phyloP scores from a whole-genome alignment of 2,113 vertebrate species.

The Calyptommatus sinebrachiatus region DNA sequence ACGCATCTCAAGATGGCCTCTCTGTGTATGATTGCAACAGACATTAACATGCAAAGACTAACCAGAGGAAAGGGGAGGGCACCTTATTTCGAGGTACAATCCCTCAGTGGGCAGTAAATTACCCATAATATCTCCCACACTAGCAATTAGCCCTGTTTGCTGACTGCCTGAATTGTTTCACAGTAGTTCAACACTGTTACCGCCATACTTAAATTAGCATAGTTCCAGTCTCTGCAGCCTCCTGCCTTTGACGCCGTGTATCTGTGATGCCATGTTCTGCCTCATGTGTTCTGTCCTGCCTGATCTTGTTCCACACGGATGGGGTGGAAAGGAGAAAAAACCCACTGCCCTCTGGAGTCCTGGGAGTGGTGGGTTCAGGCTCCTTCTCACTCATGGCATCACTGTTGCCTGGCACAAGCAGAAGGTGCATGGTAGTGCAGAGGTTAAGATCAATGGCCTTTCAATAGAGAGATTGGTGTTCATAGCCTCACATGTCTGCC shows the following conservation, averaged over 20 bases:
- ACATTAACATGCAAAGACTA: conserved; percentile 56
- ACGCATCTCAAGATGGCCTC: conserved; percentile 47
- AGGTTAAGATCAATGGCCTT: too few relatives aligned
- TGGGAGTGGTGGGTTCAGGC: too few relatives aligned
- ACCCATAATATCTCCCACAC: conserved; percentile 62
- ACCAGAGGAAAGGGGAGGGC: conserved; percentile 30
- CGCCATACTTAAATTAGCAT: conserved; percentile 56
- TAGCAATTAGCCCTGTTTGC: conserved; percentile 65
- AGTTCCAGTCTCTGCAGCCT: conserved; percentile 22
- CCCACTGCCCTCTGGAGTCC: too few relatives aligned
- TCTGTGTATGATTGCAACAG: conserved; percentile 42
- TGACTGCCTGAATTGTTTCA: conserved; percentile 64
- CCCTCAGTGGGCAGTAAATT: conserved; percentile 63
- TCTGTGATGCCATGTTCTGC: conserved; percentile 36
- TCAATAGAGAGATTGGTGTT: too few relatives aligned
- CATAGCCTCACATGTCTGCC: too few relatives aligned
- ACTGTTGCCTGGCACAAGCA: too few relatives aligned
- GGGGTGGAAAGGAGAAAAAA: too few relatives aligned
- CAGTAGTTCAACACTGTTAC: conserved; percentile 59
- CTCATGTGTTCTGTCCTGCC: conserved; percentile 38
- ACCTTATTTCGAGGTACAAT: conserved; percentile 62
- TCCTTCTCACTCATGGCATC: too few relatives aligned
- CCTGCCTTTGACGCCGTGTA: conserved; percentile 22
- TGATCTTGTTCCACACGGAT: neutral
- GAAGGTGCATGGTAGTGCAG: too few relatives aligned